Evolutionary conservation across 2,113 vertebrate species (phyloP).

Genomic region (Synodontis membranacea): DNA sequence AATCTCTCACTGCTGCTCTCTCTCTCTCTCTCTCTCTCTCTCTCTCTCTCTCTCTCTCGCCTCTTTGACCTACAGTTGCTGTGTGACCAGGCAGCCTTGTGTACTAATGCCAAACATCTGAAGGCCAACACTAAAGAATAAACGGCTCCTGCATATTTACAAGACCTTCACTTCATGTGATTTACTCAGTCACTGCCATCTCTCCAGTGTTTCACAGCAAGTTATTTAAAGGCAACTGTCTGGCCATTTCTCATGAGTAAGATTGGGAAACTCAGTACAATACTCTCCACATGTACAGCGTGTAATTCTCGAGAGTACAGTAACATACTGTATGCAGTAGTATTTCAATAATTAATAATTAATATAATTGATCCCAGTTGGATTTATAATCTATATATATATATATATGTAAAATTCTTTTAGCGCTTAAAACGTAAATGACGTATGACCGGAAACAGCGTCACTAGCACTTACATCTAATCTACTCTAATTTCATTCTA

Average conservation of each 20-base stretch:
- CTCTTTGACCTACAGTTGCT: slow-evolving; percentile 53
- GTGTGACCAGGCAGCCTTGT: slow-evolving; percentile 56
- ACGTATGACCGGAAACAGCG: no score
- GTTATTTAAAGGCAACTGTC: neutral
- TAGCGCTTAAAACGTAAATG: no score
- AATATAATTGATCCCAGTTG: no score
- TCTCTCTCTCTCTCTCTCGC: slow-evolving; percentile 56
- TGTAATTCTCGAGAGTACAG: no score
- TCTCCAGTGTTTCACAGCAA: neutral
- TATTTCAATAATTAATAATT: no score
- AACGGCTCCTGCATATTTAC: slow-evolving; percentile 44
- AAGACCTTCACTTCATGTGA: neutral
- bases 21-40: slow-evolving; percentile 35
- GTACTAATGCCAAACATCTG: slow-evolving; percentile 56
- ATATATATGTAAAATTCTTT: no score
- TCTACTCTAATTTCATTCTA: no score
- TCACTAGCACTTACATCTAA: no score
- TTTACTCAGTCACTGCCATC: slow-evolving; percentile 25
- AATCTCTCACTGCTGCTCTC: slow-evolving; percentile 4
- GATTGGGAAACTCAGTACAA: neutral
- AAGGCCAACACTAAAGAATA: slow-evolving; percentile 31
- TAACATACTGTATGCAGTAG: no score
- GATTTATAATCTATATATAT: no score
- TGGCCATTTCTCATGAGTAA: neutral
- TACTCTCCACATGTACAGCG: neutral